Percentiles rank a stretch among this genome's conserved stretches.
phyloP scores from a whole-genome alignment of 2,113 vertebrate genomes.

The Dryoscopus gambensis region DNA sequence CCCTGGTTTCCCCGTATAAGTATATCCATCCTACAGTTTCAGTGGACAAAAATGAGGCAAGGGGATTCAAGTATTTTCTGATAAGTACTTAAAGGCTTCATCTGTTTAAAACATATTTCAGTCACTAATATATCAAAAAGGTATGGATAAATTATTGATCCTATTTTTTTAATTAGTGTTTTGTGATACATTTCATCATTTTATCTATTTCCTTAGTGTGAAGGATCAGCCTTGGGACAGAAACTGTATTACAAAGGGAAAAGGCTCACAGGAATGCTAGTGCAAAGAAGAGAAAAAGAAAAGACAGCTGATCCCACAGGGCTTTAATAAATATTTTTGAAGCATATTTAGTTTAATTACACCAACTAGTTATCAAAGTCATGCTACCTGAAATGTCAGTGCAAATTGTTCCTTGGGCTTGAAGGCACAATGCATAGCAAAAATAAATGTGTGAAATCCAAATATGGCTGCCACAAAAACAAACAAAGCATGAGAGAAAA shows the following conservation, averaged over 20 bases:
- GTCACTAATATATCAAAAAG: neutral
- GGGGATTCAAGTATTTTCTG: neutral
- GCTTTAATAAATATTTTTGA: neutral
- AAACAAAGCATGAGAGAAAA: conserved; percentile 38
- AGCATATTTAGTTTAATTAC: neutral
- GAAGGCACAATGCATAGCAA: neutral
- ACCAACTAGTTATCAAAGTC: neutral
- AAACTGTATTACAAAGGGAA: neutral
- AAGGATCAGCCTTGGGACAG: neutral
- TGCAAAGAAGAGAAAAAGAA: neutral
- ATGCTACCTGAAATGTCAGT: conserved; percentile 19
- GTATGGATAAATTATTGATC: neutral
- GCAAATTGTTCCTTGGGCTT: neutral
- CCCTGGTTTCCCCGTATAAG: neutral
- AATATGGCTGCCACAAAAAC: neutral
- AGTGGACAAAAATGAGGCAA: neutral
- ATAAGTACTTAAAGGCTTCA: neutral
- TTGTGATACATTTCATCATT: neutral
- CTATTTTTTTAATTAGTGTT: neutral
- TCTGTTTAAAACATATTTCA: neutral
- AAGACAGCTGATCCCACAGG: neutral
- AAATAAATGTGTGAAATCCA: neutral
- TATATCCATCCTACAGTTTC: neutral
- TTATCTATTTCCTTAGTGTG: neutral
- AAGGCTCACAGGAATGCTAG: neutral